Percentiles rank a stretch among this genome's conserved stretches.
Evolutionary conservation across 2,888 invertebrate genomes (phyloP).

Genomic region (Ennomos quercinarius): DNA sequence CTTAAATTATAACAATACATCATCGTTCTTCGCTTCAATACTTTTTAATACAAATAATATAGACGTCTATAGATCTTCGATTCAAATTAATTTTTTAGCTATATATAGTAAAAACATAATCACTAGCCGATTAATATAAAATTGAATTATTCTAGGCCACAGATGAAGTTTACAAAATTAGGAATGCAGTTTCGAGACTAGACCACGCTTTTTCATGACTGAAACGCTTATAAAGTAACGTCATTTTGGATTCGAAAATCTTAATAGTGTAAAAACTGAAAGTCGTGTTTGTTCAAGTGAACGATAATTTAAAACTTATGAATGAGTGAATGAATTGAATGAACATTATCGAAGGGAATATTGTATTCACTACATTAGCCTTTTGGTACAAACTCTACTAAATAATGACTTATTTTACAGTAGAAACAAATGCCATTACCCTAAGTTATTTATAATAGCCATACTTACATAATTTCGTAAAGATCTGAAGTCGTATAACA

Average conservation of each 20-base stretch:
- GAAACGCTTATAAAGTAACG: not conserved
- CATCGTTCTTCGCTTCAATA: too few species aligned
- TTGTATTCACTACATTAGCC: too few species aligned
- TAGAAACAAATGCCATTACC: not conserved
- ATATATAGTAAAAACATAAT: conserved; percentile 14
- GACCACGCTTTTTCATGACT: conserved; percentile 21
- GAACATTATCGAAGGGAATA: too few species aligned
- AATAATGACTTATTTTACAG: not conserved
- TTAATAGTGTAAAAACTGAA: too few species aligned
- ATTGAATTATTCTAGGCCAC: conserved; percentile 29
- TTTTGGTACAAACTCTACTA: not conserved
- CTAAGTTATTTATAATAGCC: not conserved
- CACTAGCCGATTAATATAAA: conserved; percentile 35
- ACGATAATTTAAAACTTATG: too few species aligned
- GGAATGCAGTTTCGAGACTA: conserved; percentile 41
- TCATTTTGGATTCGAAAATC: too few species aligned
- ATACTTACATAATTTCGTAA: conserved; percentile 2
- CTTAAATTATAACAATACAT: too few species aligned
- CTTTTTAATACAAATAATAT: too few species aligned
- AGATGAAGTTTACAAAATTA: conserved; percentile 1
- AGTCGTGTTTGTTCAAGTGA: too few species aligned
- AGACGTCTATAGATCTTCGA: too few species aligned
- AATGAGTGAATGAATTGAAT: too few species aligned
- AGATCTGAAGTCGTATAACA: conserved; percentile 12
- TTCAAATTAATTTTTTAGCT: conserved; percentile 3